A percentile compares a stretch with the other conserved stretches of the same genome.
phyloP scores from a whole-genome alignment of 2,888 invertebrate genomes.

The Melinopterus prodromus region DNA sequence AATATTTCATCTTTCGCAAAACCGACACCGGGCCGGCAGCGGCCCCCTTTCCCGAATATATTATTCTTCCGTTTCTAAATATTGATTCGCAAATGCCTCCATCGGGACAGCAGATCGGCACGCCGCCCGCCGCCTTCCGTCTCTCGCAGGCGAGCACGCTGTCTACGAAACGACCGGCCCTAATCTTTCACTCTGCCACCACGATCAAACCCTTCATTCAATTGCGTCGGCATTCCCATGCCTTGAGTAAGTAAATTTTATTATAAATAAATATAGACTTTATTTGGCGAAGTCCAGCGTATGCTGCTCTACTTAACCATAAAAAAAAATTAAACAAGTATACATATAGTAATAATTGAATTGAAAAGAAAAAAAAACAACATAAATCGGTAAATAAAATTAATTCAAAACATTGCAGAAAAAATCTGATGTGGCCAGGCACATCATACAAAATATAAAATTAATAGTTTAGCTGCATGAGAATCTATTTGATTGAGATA shows the following conservation, averaged over 20 bases:
- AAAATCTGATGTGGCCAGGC: too few relatives aligned
- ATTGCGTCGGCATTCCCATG: background rate
- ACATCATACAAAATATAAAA: too few relatives aligned
- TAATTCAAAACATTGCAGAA: too few relatives aligned
- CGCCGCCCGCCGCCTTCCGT: constrained; percentile 41
- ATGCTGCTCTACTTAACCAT: too few relatives aligned
- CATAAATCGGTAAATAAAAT: too few relatives aligned
- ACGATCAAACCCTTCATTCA: background rate
- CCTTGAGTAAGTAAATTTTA: background rate
- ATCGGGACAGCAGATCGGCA: constrained; percentile 41
- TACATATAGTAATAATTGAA: too few relatives aligned
- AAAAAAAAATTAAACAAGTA: too few relatives aligned
- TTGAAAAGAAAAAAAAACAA: too few relatives aligned
- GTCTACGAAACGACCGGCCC: constrained; percentile 28
- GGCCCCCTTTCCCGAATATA: constrained; percentile 27
- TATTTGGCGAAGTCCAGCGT: too few relatives aligned
- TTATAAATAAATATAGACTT: too few relatives aligned
- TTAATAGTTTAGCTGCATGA: too few relatives aligned
- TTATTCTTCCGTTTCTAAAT: constrained; percentile 48
- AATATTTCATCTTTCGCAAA: constrained; percentile 34
- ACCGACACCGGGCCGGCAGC: constrained; percentile 7
- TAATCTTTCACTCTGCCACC: background rate
- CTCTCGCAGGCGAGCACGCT: constrained; percentile 13
- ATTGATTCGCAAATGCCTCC: constrained; percentile 50
- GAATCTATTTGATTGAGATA: too few relatives aligned